Base-by-base conservation (phyloP, 37 sponge, comb jelly and placozoan species). In the Ephydatia muelleri region DNA sequence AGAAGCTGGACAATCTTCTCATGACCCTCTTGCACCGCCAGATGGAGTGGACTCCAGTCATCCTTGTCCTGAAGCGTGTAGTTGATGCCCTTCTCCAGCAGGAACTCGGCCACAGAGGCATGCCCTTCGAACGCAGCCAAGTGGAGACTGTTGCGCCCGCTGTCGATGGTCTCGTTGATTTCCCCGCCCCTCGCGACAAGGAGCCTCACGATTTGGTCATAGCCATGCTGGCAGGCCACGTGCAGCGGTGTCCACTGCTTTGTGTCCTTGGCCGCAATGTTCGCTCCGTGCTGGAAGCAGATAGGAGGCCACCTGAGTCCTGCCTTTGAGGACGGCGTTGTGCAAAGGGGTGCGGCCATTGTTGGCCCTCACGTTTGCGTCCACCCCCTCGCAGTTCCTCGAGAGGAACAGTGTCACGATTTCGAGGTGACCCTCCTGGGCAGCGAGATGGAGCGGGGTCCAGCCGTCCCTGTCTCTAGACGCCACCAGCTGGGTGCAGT, bases 51-150 rank as follows among this genome's bases (percentile, higher is more conserved):
- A 22, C 90, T 93, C 94, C 94, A 93, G 36, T 80, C 38, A 78
- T 89, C 94, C 70, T 93, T 93, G 90, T 93, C 94, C 29, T 86
- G 90, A 3, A 87, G 81, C 39, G 73, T 40, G 49, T 57, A 84
- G 48, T 87, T 37, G 77, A 93, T 87, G 16, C 82, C 84, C 1
- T 72, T 33, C 16, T 83, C 39, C n/a, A 93, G 67, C 1, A 93
- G 90, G 0, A 88, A 57, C 49, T 87, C 68, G 35, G 94, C 90
- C 22, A 89, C 79, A 23, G 80, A 49, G 0, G 70, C 23, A 67
- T 89, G 94, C 2, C 94, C 94, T 75, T 93, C 94, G 57, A 93
- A 93, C 0, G 94, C 90, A 25, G 90, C 94, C 74, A 93, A 39
- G 49, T 93, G 94, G 8, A 93, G 90, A 21, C 87, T 73, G 66